phyloP scores from a whole-genome alignment of 2,797 vertebrate genomes.

The Oophaga sylvatica region DNA sequence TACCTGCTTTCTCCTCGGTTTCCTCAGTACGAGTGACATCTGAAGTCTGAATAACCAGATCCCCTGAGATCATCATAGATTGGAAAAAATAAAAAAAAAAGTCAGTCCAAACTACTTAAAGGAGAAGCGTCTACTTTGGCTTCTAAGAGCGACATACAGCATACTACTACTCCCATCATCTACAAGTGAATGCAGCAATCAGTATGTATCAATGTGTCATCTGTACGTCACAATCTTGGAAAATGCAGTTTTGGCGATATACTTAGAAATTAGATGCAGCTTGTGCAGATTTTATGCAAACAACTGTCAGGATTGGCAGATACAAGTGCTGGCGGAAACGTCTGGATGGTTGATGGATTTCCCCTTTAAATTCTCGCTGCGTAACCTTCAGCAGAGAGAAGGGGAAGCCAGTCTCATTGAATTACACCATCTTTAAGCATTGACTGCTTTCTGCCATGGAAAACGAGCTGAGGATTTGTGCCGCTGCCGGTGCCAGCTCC shows the following conservation, averaged over 20 bases:
- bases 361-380: no score
- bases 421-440: neutral
- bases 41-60: conserved; percentile 54
- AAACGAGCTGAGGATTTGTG: conserved; percentile 2
- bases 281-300: neutral
- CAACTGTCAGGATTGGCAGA: no score
- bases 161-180: neutral
- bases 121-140: neutral
- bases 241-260: neutral
- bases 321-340: no score
- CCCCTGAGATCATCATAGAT: conserved; percentile 62
- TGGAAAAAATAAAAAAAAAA: conserved; percentile 41
- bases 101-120: neutral
- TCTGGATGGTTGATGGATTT: neutral
- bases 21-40: conserved; percentile 59
- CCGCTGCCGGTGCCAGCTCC: neutral
- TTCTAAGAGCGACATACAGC: neutral
- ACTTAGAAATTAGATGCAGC: neutral
- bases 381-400: neutral
- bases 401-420: neutral
- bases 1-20: conserved; percentile 61
- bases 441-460: neutral
- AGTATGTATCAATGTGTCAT: neutral
- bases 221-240: neutral
- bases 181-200: neutral